A percentile compares a stretch with the other conserved stretches of the same genome.
Conservation (phyloP, 2,113 vertebrate genomes). For the Stictonetta naevosa region DNA sequence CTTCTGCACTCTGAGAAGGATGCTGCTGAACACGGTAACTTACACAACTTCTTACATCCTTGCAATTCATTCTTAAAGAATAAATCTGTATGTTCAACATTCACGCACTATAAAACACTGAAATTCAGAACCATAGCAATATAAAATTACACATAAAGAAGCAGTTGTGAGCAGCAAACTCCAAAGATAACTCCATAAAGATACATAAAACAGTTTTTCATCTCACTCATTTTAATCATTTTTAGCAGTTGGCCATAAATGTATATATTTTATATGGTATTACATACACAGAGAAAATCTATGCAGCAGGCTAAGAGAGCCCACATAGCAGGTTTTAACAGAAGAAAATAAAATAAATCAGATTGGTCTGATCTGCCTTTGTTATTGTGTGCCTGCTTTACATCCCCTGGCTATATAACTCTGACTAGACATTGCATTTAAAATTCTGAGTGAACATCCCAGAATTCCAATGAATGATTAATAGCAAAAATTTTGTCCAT, state of each 20-base stretch:
- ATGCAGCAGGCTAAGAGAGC: neutral
- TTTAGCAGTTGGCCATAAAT: neutral
- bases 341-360: neutral
- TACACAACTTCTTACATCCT: neutral
- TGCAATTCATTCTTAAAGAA: neutral
- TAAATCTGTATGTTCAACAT: neutral
- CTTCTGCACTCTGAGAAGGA: neutral
- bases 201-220: neutral
- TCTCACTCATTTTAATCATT: neutral
- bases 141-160: neutral
- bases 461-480: neutral
- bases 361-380: neutral
- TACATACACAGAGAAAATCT: neutral
- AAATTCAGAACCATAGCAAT: neutral
- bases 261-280: neutral
- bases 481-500: neutral
- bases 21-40: neutral
- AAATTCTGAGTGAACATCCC: slow-evolving; percentile 3
- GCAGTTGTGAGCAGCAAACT: neutral
- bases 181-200: neutral
- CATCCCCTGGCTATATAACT: neutral
- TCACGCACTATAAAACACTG: neutral
- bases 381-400: neutral
- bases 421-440: neutral
- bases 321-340: neutral